Base-by-base conservation (phyloP, 92 coral and sea anemone species). In the Actinostola sp. region DNA sequence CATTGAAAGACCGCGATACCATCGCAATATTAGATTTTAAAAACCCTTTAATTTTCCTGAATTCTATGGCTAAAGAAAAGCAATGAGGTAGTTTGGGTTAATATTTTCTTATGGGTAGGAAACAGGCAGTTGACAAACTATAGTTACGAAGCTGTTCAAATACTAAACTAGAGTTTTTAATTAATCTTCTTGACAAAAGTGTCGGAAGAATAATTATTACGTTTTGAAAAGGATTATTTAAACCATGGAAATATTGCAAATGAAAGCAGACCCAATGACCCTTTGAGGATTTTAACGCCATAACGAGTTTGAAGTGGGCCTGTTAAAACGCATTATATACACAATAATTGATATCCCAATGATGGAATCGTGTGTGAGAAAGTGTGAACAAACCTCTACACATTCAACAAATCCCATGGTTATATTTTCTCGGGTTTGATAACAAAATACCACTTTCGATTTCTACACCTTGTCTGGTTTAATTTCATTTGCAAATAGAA, bases 71-170 rank as follows among this genome's bases (percentile, higher is more conserved):
- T 24, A 26, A 39, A 71, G 56, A 35, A 54, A 15, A 55, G 25
- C 25, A 76, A 71, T 55, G 39, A 76, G 14, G 32, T 34, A 20
- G 46, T 51, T 61, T 31, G 24, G 56, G 81, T 34, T 64, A 41
- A 75, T 34, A 52, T 64, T 48, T 75, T 75, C 3, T 55, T 75
- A 6, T 56, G 27, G 13, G 60, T 43, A 86, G 83, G 86, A 86
- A 80, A 74, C 75, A 77, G 67, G 32, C 67, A 50, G 48, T 66
- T 26, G 75, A 52, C 76, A 34, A 59, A 63, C 54, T 26, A 66
- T 21, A 54, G 87, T 33, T 34, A 35, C 15, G 76, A 86, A 86
- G 92, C 92, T 86, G 92, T 81, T 69, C 85, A 86, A 86, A 86
- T 75, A 86, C 66, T n/a, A 17, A 59, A 74, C 80, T 86, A 58